Conservation (phyloP, 1,140 invertebrate species). For the Maniola jurtina region DNA sequence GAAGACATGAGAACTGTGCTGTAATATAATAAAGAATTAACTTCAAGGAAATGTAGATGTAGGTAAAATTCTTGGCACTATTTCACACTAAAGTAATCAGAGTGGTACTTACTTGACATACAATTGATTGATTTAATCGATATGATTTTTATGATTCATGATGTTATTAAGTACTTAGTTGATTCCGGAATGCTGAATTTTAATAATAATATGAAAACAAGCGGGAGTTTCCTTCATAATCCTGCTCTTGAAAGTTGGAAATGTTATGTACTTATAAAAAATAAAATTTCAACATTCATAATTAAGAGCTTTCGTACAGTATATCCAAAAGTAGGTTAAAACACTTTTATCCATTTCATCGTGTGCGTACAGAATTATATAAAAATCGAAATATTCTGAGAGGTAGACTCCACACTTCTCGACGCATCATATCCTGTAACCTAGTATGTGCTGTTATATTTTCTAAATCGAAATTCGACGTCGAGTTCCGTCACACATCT, state of each 20-base stretch:
- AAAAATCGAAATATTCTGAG: constrained; percentile 17
- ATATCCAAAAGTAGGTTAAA: constrained; percentile 21
- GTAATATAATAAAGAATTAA: neutral
- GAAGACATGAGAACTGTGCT: neutral
- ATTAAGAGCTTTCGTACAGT: constrained; percentile 12
- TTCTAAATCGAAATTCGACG: no score
- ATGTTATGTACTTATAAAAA: neutral
- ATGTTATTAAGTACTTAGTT: no score
- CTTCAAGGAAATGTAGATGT: no score
- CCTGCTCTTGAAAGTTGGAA: neutral
- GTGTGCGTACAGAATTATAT: constrained; percentile 13
- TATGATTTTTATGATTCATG: no score
- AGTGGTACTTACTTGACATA: no score
- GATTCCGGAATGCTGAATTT: no score
- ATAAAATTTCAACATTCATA: constrained; percentile 18
- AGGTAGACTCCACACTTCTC: constrained; percentile 1
- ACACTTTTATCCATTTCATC: constrained; percentile 11
- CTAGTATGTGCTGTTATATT: no score
- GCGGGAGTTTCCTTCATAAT: neutral
- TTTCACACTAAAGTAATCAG: no score
- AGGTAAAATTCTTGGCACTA: no score
- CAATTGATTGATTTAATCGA: no score
- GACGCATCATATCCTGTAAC: constrained; percentile 6
- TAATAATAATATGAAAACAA: no score
- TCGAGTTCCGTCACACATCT: no score